phyloP scores from a whole-genome alignment of 2,888 invertebrate genomes.

The Drosophila bunnanda region DNA sequence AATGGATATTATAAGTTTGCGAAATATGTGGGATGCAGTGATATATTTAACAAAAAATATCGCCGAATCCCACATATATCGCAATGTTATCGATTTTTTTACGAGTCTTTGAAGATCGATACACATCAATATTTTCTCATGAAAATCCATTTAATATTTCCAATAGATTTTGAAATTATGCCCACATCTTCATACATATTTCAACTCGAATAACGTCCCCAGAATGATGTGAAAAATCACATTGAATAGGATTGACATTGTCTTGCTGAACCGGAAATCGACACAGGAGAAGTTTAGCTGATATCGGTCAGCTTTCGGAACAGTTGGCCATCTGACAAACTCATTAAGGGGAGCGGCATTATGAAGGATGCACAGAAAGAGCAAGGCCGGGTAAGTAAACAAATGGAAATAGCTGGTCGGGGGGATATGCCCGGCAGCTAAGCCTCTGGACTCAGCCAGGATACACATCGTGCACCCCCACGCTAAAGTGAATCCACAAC shows the following conservation, averaged over 20 bases:
- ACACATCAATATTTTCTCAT: not conserved
- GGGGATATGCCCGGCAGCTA: not conserved
- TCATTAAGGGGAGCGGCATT: constrained; percentile 7
- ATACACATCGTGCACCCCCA: constrained; percentile 8
- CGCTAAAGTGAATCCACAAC: constrained; percentile 36
- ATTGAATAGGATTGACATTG: not conserved
- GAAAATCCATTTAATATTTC: not conserved
- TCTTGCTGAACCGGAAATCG: constrained; percentile 4
- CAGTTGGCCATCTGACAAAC: constrained; percentile 10
- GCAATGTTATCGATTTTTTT: not conserved
- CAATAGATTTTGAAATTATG: not conserved
- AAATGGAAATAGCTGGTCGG: constrained; percentile 1
- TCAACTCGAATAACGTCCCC: not conserved
- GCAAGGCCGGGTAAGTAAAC: constrained; percentile 3
- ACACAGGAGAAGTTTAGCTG: not conserved
- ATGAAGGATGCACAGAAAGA: constrained; percentile 56
- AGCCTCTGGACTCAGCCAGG: constrained; percentile 1
- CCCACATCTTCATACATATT: not conserved
- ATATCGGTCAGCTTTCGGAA: constrained; percentile 11
- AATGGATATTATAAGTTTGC: no score
- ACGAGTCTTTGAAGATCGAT: not conserved
- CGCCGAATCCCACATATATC: no score
- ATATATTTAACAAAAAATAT: no score
- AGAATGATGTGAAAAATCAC: not conserved
- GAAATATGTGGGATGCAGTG: no score